A percentile compares a stretch with the other conserved stretches of the same genome.
These are phyloP conservation scores for Eilema caniola DNA, from an alignment of 2,888 invertebrate species.

Conservation along the genomic window DNA sequence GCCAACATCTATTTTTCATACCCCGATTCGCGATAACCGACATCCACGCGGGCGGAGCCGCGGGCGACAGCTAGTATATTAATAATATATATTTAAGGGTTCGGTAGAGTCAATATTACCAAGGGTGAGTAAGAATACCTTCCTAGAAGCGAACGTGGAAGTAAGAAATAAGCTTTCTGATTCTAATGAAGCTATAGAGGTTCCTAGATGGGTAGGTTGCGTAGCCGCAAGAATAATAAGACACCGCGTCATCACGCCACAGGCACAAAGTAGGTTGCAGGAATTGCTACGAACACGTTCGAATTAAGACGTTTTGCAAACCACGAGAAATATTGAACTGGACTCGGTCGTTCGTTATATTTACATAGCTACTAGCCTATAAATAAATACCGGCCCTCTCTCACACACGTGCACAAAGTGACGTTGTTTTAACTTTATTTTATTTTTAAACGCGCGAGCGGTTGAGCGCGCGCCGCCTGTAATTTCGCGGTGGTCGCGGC, in stretches of 20 bases:
- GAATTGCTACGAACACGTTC: conserved; percentile 59
- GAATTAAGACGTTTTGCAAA: conserved; percentile 84
- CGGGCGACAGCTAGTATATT: too few species aligned
- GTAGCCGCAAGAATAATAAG: conserved; percentile 45
- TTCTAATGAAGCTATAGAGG: conserved; percentile 20
- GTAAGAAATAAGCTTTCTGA: neutral
- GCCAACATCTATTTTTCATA: too few species aligned
- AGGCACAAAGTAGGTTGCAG: conserved; percentile 61
- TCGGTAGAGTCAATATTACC: neutral
- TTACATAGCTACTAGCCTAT: conserved; percentile 86
- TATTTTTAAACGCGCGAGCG: conserved; percentile 85
- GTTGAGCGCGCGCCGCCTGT: conserved; percentile 79
- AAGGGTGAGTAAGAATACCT: neutral
- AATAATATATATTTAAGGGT: too few species aligned
- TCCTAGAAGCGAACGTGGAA: too few species aligned
- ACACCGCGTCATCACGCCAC: conserved; percentile 42
- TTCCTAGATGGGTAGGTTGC: conserved; percentile 19
- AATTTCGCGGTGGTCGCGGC: conserved; percentile 85
- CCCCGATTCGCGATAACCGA: too few species aligned
- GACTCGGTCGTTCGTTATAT: conserved; percentile 77
- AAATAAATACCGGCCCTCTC: conserved; percentile 85
- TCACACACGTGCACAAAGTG: conserved; percentile 84
- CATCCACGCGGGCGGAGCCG: too few species aligned
- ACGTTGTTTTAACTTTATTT: conserved; percentile 87
- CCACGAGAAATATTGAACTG: conserved; percentile 78